These are phyloP conservation scores for Archocentrus centrarchus DNA, from an alignment of 2,113 vertebrate species.

Conservation along the genomic window DNA sequence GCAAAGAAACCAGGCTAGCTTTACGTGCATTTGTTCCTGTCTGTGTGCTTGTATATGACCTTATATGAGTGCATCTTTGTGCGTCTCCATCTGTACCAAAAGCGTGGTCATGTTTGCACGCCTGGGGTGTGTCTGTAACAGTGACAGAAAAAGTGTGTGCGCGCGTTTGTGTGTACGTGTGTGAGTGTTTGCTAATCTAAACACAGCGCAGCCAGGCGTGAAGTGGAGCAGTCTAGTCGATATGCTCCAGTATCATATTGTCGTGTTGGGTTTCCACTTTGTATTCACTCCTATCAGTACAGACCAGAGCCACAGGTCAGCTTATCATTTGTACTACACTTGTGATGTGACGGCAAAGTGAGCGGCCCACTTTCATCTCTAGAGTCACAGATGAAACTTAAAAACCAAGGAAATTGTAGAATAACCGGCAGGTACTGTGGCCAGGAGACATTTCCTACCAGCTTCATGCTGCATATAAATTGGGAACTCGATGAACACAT, in stretches of 20 bases:
- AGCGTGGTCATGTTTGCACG: background rate
- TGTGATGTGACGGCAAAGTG: background rate
- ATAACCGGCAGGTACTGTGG: background rate
- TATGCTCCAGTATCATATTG: slow-evolving; percentile 55
- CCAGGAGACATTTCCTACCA: background rate
- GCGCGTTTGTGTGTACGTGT: background rate
- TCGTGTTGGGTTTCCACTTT: slow-evolving; percentile 46
- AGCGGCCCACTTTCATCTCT: background rate
- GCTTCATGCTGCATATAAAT: background rate
- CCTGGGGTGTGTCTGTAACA: slow-evolving; percentile 10
- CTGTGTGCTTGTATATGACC: background rate
- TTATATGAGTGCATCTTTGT: background rate
- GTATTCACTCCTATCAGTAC: slow-evolving; percentile 31
- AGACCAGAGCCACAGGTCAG: background rate
- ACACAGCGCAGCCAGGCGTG: slow-evolving; percentile 54
- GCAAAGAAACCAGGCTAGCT: slow-evolving; percentile 16
- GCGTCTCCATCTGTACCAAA: background rate
- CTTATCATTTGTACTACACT: slow-evolving; percentile 17
- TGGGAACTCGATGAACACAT: background rate
- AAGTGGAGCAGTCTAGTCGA: slow-evolving; percentile 65
- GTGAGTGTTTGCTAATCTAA: slow-evolving; percentile 44
- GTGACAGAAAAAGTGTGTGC: slow-evolving; percentile 7
- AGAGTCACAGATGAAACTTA: background rate
- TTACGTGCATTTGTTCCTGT: background rate
- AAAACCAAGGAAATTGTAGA: background rate